A percentile compares a stretch with the other conserved stretches of the same genome.
phyloP scores from a whole-genome alignment of 2,113 vertebrate genomes.

The Mixornis gularis region DNA sequence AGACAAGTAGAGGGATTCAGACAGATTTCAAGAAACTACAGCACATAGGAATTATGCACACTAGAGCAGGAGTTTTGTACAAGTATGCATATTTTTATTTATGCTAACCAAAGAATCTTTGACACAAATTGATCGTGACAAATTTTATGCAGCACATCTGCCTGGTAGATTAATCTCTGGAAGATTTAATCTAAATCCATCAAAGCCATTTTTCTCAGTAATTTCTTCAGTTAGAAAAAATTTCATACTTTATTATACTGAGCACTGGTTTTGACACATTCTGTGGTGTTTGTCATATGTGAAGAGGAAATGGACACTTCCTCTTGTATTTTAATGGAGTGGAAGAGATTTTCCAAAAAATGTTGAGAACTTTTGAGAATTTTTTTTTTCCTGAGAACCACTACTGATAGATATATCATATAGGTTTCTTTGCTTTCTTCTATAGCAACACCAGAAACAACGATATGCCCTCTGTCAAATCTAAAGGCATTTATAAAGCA shows the following conservation, averaged over 20 bases:
- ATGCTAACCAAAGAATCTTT: background rate
- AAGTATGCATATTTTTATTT: slow-evolving; percentile 31
- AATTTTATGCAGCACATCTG: slow-evolving; percentile 49
- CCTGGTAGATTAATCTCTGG: background rate
- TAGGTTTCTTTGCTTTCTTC: background rate
- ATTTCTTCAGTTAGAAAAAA: slow-evolving; percentile 15
- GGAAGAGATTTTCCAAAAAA: background rate
- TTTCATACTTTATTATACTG: background rate
- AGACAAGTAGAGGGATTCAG: background rate
- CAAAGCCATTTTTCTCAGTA: slow-evolving; percentile 16
- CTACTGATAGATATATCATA: background rate
- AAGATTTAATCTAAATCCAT: slow-evolving; percentile 52
- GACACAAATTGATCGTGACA: slow-evolving; percentile 25
- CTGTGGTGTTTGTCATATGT: background rate
- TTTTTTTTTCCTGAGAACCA: background rate
- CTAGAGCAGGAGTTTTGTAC: background rate
- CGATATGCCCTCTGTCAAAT: background rate
- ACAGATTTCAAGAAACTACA: background rate
- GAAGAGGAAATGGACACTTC: background rate
- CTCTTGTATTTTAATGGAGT: background rate
- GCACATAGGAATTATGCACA: background rate
- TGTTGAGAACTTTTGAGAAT: background rate
- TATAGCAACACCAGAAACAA: background rate
- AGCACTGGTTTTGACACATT: background rate
- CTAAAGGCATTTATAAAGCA: background rate